Evolutionary conservation across 92 coral and sea anemone genomes (phyloP).

Genomic region (Epizoanthus fatuus): DNA sequence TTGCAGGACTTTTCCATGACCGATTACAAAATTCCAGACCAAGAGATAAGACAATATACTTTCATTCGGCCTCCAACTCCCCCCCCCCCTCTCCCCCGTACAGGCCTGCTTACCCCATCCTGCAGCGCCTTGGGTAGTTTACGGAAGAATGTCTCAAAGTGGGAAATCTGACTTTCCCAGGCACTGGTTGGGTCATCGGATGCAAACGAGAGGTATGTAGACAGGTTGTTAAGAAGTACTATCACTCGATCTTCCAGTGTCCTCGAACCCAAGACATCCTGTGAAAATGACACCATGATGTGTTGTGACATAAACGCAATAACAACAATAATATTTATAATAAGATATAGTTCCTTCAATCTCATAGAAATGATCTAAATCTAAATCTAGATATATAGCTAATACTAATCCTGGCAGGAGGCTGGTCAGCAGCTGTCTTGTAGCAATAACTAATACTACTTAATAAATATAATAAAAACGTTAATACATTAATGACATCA

Average conservation of each 20-base stretch:
- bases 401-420: too few relatives aligned
- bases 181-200: slow-evolving; percentile 95
- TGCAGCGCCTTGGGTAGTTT: slow-evolving; percentile 93
- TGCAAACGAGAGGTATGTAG: slow-evolving; percentile 86
- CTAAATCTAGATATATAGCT: too few relatives aligned
- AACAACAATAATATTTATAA: background rate
- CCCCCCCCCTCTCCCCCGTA: too few relatives aligned
- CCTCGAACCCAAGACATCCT: slow-evolving; percentile 95
- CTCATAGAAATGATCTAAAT: too few relatives aligned
- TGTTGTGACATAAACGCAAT: background rate
- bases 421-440: too few relatives aligned
- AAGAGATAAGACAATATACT: too few relatives aligned
- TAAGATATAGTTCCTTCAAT: too few relatives aligned
- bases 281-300: background rate
- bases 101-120: slow-evolving; percentile 76
- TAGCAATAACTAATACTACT: too few relatives aligned
- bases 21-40: too few relatives aligned
- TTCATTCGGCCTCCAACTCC: background rate
- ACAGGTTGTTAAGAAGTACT: slow-evolving; percentile 81
- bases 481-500: too few relatives aligned
- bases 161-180: slow-evolving; percentile 98
- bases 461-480: too few relatives aligned
- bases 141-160: slow-evolving; percentile 94
- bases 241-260: slow-evolving; percentile 93
- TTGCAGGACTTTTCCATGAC: too few relatives aligned